Percentiles rank a stretch among this genome's conserved stretches.
Evolutionary conservation across 2,797 vertebrate genomes (phyloP).

Genomic region (Labroides dimidiatus): DNA sequence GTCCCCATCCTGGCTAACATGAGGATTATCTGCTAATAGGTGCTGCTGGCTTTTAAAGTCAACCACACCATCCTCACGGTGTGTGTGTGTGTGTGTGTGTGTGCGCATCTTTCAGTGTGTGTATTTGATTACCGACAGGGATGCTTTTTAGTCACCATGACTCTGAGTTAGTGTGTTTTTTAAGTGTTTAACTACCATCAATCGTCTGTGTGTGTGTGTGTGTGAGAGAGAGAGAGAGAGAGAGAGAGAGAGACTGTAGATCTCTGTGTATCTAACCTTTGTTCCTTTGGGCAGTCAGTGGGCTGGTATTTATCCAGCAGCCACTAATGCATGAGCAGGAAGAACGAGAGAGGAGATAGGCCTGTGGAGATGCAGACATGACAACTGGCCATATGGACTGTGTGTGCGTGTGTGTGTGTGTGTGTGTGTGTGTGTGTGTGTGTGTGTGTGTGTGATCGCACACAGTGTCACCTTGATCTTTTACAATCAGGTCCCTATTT

Average conservation of each 20-base stretch:
- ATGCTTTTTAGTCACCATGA: slow-evolving; percentile 62
- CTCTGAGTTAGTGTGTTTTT: slow-evolving; percentile 60
- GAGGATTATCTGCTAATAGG: slow-evolving; percentile 80
- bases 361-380: slow-evolving; percentile 50
- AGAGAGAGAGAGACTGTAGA: slow-evolving; percentile 79
- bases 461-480: slow-evolving; percentile 26
- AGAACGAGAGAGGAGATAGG: slow-evolving; percentile 70
- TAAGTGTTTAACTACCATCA: slow-evolving; percentile 74
- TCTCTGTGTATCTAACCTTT: slow-evolving; percentile 96
- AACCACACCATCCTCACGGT: slow-evolving; percentile 72
- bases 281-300: slow-evolving; percentile 89
- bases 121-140: slow-evolving; percentile 34
- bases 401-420: slow-evolving; percentile 7
- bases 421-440: neutral
- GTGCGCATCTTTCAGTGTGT: slow-evolving; percentile 12
- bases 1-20: slow-evolving; percentile 60
- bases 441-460: slow-evolving; percentile 10
- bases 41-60: slow-evolving; percentile 66
- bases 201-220: slow-evolving; percentile 33
- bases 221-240: slow-evolving; percentile 66
- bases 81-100: slow-evolving; percentile 78
- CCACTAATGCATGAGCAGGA: slow-evolving; percentile 88
- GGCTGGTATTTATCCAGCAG: slow-evolving; percentile 95
- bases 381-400: slow-evolving; percentile 66
- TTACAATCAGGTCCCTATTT: neutral